phyloP scores from a whole-genome alignment of 2,113 vertebrate genomes.

The Nanorana parkeri region DNA sequence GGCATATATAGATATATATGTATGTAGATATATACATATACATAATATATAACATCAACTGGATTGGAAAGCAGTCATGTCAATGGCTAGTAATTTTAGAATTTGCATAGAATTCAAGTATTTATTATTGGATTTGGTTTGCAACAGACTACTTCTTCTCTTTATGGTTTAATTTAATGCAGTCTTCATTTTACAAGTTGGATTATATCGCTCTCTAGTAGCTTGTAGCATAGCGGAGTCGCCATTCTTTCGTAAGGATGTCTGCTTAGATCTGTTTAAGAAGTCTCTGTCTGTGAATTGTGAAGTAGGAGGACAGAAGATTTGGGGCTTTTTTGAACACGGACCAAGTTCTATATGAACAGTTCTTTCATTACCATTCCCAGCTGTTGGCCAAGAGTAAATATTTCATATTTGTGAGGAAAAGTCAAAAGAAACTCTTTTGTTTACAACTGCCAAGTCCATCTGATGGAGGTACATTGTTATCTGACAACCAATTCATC shows the following conservation, averaged over 20 bases:
- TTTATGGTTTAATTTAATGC: neutral
- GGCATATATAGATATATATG: too few relatives aligned
- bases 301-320: conserved; percentile 62
- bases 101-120: too few relatives aligned
- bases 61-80: too few relatives aligned
- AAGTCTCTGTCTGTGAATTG: conserved; percentile 24
- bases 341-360: conserved; percentile 70
- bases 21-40: too few relatives aligned
- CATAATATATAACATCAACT: too few relatives aligned
- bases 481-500: conserved; percentile 82
- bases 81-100: too few relatives aligned
- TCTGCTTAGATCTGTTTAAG: conserved; percentile 61
- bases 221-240: conserved; percentile 48
- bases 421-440: conserved; percentile 79
- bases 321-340: conserved; percentile 71
- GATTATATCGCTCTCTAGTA: neutral
- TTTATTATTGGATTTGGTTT: too few relatives aligned
- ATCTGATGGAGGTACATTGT: conserved; percentile 80
- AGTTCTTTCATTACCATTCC: conserved; percentile 71
- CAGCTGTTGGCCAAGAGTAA: conserved; percentile 79
- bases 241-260: conserved; percentile 59
- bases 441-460: conserved; percentile 82
- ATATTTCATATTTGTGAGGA: conserved; percentile 84
- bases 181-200: neutral
- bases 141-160: too few relatives aligned